Evolutionary conservation across 2,797 vertebrate species (phyloP), one percentile per base, ranked within the genome.

Genomic region (Propithecus perrieri): DNA sequence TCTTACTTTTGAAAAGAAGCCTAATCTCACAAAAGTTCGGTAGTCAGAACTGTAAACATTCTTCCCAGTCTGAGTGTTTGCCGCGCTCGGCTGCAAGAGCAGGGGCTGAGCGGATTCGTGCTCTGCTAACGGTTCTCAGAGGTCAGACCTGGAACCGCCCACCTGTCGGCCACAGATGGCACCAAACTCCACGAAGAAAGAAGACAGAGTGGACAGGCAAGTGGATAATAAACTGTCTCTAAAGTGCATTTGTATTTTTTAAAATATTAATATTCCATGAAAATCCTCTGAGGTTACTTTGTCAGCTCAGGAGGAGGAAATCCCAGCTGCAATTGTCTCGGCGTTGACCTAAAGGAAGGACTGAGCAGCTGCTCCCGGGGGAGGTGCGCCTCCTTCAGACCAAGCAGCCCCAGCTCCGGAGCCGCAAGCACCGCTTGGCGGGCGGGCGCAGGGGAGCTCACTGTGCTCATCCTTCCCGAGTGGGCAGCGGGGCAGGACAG

Each of bases 301-400:
- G 30, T 63, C 43, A 50, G 33, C 10, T 35, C 48, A 13, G 22
- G 48, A 35, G 57, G 30, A 74, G 30, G 35, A 83, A 72, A 38
- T 24, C 43, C 24, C 35, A 4, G 2, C 2, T 15, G 2, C 15
- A 14, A 8, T 14, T 4, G 20, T 38, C 2, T 1, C 1, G 14
- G 24, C n/a, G 17, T 2, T 17, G 7, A 17, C 35, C 38, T 15
- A 7, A 20, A 18, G 38, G 41, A 18, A 65, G 55, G 20, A 17
- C 4, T 4, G 1, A 3, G 65, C 17, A 43, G 4, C 9, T 0
- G 18, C 0, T 10, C 0, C 15, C 20, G 2, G 7, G 5, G 12
- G 26, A 17, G 8, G 10, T 0, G 9, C 1, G 4, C 5, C 2
- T 65, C 18, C 5, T 26, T 8, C 3, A 2, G n/a, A 55, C 0